Conservation (phyloP, 2,113 vertebrate species). For the Rallus limicola region DNA sequence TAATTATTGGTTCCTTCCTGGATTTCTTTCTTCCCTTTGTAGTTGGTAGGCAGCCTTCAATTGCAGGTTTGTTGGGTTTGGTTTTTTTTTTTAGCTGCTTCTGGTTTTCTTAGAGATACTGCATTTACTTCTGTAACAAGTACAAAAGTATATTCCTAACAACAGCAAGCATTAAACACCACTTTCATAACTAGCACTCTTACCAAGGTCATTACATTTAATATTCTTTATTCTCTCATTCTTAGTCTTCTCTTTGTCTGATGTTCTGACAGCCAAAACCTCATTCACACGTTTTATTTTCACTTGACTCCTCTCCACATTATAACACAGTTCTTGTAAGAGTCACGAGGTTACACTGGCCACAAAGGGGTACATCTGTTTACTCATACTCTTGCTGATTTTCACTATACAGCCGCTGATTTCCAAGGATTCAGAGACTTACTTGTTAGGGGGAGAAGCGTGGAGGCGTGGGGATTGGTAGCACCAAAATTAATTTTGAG, state of each 20-base stretch:
- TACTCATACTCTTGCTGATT: accelerated
- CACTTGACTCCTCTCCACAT: not conserved
- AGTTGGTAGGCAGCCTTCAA: not conserved
- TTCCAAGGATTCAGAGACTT: not conserved
- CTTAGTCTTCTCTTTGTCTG: not conserved
- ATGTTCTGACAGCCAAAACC: not conserved
- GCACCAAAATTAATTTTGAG: not conserved
- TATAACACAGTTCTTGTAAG: not conserved
- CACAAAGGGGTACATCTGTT: not conserved
- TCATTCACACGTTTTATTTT: not conserved
- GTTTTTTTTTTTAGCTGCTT: not conserved
- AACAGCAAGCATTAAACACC: not conserved
- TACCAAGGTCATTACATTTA: not conserved
- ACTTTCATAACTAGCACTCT: not conserved
- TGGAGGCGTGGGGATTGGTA: not conserved
- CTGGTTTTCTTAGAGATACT: not conserved
- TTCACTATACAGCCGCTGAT: not conserved
- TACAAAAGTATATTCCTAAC: not conserved
- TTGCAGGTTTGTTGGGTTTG: too few species aligned
- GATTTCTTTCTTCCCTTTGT: not conserved
- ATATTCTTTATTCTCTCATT: not conserved
- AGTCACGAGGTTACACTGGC: not conserved
- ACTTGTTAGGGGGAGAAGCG: not conserved
- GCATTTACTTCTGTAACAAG: not conserved
- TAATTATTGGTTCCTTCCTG: constrained; percentile 43